Percentiles rank a stretch among this genome's conserved stretches.
These are phyloP conservation scores for Drosophila santomea DNA, from an alignment of 1,140 invertebrate species.

Conservation along the genomic window DNA sequence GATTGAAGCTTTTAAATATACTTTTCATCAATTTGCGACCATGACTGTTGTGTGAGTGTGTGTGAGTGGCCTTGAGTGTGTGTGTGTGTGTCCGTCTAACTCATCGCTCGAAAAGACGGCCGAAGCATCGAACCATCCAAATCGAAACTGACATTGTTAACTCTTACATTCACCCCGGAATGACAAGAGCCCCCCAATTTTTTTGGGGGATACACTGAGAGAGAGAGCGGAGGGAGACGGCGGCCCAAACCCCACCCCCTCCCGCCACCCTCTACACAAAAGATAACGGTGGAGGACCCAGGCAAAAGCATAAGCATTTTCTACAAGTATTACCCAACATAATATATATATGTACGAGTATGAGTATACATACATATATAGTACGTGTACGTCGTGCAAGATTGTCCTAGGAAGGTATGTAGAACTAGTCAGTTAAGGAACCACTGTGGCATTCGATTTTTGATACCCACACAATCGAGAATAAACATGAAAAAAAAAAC, in stretches of 20 bases:
- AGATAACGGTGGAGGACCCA: neutral
- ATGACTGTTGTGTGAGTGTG: neutral
- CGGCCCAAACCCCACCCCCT: slow-evolving; percentile 39
- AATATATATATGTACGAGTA: neutral
- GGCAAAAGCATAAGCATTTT: slow-evolving; percentile 54
- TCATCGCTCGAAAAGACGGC: slow-evolving; percentile 51
- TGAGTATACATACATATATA: slow-evolving; percentile 5
- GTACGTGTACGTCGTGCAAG: neutral
- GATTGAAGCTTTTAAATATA: neutral
- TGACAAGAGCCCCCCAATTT: slow-evolving; percentile 25
- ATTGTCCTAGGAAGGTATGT: slow-evolving; percentile 11
- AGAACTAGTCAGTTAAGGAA: slow-evolving; percentile 20
- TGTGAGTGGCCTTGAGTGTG: slow-evolving; percentile 3
- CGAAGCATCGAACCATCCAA: slow-evolving; percentile 60
- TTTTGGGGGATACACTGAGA: neutral
- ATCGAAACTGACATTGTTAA: slow-evolving; percentile 81
- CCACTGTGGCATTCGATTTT: slow-evolving; percentile 62
- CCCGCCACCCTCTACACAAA: slow-evolving; percentile 26
- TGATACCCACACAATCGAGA: slow-evolving; percentile 47
- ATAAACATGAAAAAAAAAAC: slow-evolving; percentile 4
- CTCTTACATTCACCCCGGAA: slow-evolving; percentile 80
- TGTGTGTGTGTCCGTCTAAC: slow-evolving; percentile 27
- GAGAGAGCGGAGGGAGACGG: slow-evolving; percentile 32
- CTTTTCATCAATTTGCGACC: slow-evolving; percentile 1
- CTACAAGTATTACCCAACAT: slow-evolving; percentile 56